Percentiles rank a stretch among this genome's conserved stretches.
phyloP scores from a whole-genome alignment of 2,113 vertebrate genomes.

The Epinephelus moara region DNA sequence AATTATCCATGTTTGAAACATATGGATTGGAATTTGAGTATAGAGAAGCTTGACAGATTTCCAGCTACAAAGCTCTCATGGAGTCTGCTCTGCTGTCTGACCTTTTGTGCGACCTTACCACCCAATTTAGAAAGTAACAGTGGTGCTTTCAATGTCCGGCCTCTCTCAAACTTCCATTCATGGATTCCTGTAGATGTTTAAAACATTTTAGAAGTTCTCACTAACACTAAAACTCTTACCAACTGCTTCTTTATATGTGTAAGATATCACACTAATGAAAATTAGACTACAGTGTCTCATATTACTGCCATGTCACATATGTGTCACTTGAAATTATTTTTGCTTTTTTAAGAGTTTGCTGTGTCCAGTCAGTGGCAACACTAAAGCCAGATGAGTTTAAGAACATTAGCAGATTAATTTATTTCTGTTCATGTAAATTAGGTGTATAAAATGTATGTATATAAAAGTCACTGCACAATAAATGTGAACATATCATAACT shows the following conservation, averaged over 20 bases:
- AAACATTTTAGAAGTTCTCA: background rate
- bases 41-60: background rate
- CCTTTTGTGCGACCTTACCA: background rate
- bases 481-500: slow-evolving; percentile 81
- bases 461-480: slow-evolving; percentile 86
- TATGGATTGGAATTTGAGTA: background rate
- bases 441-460: slow-evolving; percentile 85
- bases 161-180: background rate
- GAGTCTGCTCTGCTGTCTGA: slow-evolving; percentile 2
- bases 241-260: slow-evolving; percentile 66
- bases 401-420: slow-evolving; percentile 81
- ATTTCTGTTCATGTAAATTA: slow-evolving; percentile 84
- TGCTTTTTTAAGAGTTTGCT: slow-evolving; percentile 43
- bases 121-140: background rate
- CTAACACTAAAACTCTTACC: slow-evolving; percentile 60
- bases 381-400: slow-evolving; percentile 67
- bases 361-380: slow-evolving; percentile 63
- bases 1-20: background rate
- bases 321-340: slow-evolving; percentile 64
- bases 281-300: slow-evolving; percentile 52
- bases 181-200: background rate
- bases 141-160: slow-evolving; percentile 7
- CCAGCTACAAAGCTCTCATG: background rate
- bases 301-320: slow-evolving; percentile 68
- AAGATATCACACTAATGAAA: slow-evolving; percentile 67